Evolutionary conservation across 2,113 vertebrate species (phyloP), one percentile per base, ranked within the genome.

Genomic region (Paratilapia polleni): DNA sequence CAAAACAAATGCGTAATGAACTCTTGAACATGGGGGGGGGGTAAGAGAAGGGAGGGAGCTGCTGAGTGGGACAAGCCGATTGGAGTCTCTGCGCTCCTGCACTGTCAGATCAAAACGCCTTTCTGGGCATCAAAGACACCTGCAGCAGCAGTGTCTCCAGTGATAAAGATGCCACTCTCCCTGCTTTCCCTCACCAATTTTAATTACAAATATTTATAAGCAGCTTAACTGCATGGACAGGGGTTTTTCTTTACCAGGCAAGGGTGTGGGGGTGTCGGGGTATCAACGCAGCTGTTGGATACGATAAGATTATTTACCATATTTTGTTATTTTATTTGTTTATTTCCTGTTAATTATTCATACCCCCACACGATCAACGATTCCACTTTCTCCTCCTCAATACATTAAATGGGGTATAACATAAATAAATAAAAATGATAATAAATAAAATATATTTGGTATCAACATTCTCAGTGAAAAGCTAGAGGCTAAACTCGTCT

Each of bases 121-220:
- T 82, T 90, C 88, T 83, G 85, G 81, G 91, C 91, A 93, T 93
- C 89, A 94, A 95, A 94, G 92, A 85, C 92, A 95, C 95, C 93
- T 95, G 94, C 93, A 94, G 93, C 90, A 89, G 87, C 87, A 84
- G 89, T 94, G 94, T 90, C 90, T 92, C 57, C 63, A 54, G 70
- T 90, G 94, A 96, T 95, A 96, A 94, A 94, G 87, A 92, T 85
- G 90, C 83, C 86, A 91, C 90, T 93, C 88, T 94, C 70, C 52
- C 80, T 87, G 91, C 90, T 82, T 89, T 75, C 87, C 85, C 85
- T 66, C 82, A 88, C 89, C 68, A 34, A 93, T 94, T 94, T 93
- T 95, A 96, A 96, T 95, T 95, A 94, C 93, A 94, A 94, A 94
- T 95, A 94, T 92, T 91, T 93, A 91, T 95, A 95, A 95, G 94